Conservation (phyloP, 2,113 vertebrate species). For the Sula dactylatra region DNA sequence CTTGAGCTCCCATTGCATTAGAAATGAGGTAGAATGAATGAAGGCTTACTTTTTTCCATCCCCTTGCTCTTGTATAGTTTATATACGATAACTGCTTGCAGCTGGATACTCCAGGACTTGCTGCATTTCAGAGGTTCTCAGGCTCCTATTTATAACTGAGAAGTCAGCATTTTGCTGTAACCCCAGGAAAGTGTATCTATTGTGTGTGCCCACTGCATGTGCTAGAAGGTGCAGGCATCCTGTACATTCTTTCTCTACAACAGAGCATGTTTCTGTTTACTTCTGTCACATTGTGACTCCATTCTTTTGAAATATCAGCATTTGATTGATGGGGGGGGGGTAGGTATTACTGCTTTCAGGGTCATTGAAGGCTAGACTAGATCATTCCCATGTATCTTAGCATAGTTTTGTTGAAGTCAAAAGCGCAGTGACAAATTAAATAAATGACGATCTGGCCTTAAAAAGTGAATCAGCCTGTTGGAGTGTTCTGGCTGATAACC, state of each 20-base stretch:
- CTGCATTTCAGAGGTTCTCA: not conserved
- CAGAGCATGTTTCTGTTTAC: not conserved
- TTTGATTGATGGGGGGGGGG: not conserved
- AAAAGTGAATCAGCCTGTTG: not conserved
- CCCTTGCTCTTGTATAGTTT: not conserved
- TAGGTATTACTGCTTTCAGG: not conserved
- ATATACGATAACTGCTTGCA: not conserved
- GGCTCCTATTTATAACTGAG: not conserved
- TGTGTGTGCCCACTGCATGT: not conserved
- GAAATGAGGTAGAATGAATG: not conserved
- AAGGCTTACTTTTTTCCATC: not conserved
- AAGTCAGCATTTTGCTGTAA: not conserved
- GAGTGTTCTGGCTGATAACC: not conserved
- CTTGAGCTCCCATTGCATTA: not conserved
- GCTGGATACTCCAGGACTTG: not conserved
- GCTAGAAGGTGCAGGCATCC: not conserved
- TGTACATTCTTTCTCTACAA: not conserved
- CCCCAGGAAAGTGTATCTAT: not conserved
- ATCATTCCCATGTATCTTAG: not conserved
- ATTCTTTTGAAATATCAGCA: not conserved
- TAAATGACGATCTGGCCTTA: not conserved
- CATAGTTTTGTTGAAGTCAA: not conserved
- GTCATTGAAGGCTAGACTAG: not conserved
- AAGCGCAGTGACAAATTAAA: not conserved
- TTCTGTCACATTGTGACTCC: not conserved